Evolutionary conservation across 2,113 vertebrate species (phyloP).

Genomic region (Alces alces): DNA sequence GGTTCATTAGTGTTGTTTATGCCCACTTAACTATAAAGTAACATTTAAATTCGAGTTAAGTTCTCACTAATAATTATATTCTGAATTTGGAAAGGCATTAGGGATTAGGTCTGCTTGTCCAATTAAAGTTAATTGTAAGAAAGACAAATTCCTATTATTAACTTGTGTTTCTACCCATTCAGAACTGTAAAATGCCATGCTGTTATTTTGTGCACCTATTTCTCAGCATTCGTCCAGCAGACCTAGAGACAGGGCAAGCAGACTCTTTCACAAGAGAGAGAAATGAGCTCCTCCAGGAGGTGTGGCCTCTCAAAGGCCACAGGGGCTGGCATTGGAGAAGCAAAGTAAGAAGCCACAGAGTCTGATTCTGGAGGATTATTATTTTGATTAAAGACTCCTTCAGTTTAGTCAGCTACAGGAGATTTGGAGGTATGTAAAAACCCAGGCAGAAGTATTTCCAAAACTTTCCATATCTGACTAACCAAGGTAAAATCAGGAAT

Average conservation of each 20-base stretch:
- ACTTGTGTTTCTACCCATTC: background rate
- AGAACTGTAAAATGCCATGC: background rate
- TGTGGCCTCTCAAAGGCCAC: background rate
- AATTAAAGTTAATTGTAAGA: background rate
- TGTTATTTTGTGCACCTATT: background rate
- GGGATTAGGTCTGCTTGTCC: background rate
- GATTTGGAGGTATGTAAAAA: background rate
- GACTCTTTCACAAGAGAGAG: background rate
- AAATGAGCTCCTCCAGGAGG: background rate
- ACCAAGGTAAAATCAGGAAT: background rate
- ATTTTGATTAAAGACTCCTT: background rate
- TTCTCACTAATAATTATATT: background rate
- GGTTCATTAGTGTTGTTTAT: background rate
- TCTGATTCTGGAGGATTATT: background rate
- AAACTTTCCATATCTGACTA: background rate
- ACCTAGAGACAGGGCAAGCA: background rate
- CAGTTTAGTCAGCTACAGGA: background rate
- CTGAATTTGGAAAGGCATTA: slow-evolving; percentile 4
- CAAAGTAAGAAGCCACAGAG: background rate
- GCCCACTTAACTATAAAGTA: background rate
- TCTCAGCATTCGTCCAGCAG: background rate
- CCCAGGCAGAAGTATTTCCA: background rate
- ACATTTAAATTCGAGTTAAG: background rate
- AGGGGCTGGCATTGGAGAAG: background rate
- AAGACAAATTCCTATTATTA: background rate